Evolutionary conservation across 2,797 vertebrate genomes (phyloP), one percentile per base, ranked within the genome.

Genomic region (Acanthiza pusilla): DNA sequence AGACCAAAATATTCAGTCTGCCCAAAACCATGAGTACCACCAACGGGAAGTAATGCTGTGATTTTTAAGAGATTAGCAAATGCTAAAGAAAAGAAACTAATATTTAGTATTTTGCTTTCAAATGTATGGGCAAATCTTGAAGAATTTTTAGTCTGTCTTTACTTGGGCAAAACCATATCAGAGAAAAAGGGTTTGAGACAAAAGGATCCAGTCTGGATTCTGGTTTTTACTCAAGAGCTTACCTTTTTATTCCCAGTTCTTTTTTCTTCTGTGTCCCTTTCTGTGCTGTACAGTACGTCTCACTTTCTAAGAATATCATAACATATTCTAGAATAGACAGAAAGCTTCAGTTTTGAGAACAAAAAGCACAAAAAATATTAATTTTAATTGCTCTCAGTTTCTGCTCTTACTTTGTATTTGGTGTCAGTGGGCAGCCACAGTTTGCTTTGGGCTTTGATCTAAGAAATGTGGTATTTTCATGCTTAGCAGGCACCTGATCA

Each of bases 281-380:
- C 91, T 40, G 7, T 83, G 71, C 55, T 80, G 54, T 65, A 77
- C 61, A 85, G 71, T 63, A 70, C 21, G 19, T 80, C 70, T 83
- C 63, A 36, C 43, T 92, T 53, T 72, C 50, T 65, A 51, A 91
- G 75, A 96, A 61, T 79, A 92, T 79, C 42, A 63, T 84, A 89
- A 85, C 34, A 19, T 88, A 72, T 95, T 94, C 62, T 70, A 88
- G 38, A 77, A 66, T 68, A 93, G 80, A 95, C 65, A 95, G 87
- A 89, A 89, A 43, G 12, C 43, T 92, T 74, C 30, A 16, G 16
- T 70, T 77, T 89, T 79, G 65, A 45, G n/a, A 53, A 29, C 8
- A 40, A 57, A 47, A 25, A 43, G 7, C 25, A 13, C 27, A 67
- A 54, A 92, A 78, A 18, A 3, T 8, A 43, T 78, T 73, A 1